Conservation (phyloP, 2,888 invertebrate genomes). For the Adela reaumurella region DNA sequence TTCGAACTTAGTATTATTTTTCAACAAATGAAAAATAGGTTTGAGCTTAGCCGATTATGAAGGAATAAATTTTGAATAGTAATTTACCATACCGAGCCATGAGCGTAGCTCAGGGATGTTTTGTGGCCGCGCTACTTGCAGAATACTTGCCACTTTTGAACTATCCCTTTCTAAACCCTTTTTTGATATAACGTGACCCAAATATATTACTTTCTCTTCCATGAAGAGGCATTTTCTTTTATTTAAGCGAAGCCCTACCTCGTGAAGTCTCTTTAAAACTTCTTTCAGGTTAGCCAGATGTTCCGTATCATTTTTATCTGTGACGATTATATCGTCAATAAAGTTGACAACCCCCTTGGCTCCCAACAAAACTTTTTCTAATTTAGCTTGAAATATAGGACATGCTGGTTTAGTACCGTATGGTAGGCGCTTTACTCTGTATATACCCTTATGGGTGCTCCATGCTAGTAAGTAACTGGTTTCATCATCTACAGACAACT, state of each 20-base stretch:
- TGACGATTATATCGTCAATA: constrained; percentile 14
- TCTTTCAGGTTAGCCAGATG: constrained; percentile 6
- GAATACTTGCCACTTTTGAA: constrained; percentile 3
- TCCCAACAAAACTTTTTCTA: constrained; percentile 11
- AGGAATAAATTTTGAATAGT: constrained; percentile 9
- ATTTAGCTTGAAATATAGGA: constrained; percentile 18
- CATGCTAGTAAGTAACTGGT: constrained; percentile 9
- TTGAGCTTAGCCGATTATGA: constrained; percentile 4
- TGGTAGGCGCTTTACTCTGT: constrained; percentile 10
- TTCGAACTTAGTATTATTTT: neutral
- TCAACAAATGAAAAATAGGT: constrained; percentile 5
- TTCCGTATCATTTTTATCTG: constrained; percentile 11
- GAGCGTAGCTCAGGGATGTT: constrained; percentile 1
- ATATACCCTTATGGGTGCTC: constrained; percentile 9
- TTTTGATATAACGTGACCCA: constrained; percentile 12
- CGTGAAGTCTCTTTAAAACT: constrained; percentile 10
- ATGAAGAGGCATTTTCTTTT: constrained; percentile 15
- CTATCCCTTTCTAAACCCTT: constrained; percentile 8
- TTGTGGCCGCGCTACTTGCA: constrained; percentile 4
- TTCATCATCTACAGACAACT: constrained; percentile 14
- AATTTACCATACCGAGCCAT: constrained; percentile 8
- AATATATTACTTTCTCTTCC: constrained; percentile 12
- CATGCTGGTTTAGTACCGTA: constrained; percentile 17
- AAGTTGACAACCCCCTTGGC: constrained; percentile 11
- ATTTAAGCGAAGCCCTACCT: constrained; percentile 9